These are phyloP conservation scores for Heptranchias perlo DNA, from an alignment of 2,113 vertebrate genomes.

Conservation along the genomic window DNA sequence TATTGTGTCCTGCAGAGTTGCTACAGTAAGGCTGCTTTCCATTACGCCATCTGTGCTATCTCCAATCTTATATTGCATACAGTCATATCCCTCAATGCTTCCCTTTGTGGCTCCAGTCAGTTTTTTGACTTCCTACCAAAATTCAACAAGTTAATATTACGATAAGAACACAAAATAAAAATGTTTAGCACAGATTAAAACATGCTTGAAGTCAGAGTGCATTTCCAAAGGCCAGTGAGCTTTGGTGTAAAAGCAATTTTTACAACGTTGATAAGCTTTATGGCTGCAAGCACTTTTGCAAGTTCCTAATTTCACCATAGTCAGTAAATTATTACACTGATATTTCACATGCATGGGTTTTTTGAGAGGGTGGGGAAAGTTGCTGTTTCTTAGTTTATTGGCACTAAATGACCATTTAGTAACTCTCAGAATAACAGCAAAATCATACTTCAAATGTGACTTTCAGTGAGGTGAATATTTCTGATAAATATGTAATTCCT, in stretches of 20 bases:
- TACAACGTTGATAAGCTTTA: neutral
- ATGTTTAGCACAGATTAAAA: conserved; percentile 21
- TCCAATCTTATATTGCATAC: conserved; percentile 10
- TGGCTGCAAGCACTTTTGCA: neutral
- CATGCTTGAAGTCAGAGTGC: neutral
- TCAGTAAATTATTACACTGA: neutral
- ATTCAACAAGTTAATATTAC: neutral
- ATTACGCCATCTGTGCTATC: conserved; percentile 16
- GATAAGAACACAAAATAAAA: conserved; percentile 6
- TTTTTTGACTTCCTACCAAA: conserved; percentile 10
- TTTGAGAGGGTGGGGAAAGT: neutral
- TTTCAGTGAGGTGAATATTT: neutral
- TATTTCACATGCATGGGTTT: neutral
- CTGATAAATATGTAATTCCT: neutral
- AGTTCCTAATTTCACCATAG: too few species aligned
- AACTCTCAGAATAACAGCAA: neutral
- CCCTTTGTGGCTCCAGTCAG: conserved; percentile 20
- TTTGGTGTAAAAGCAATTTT: neutral
- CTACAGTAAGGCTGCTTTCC: neutral
- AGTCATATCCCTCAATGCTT: neutral
- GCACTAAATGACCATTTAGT: neutral
- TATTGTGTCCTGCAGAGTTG: neutral
- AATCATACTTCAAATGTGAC: neutral
- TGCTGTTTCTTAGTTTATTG: neutral
- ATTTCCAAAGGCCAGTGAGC: neutral